phyloP scores from a whole-genome alignment of 2,113 vertebrate species.

The Phalacrocorax brasilianus region DNA sequence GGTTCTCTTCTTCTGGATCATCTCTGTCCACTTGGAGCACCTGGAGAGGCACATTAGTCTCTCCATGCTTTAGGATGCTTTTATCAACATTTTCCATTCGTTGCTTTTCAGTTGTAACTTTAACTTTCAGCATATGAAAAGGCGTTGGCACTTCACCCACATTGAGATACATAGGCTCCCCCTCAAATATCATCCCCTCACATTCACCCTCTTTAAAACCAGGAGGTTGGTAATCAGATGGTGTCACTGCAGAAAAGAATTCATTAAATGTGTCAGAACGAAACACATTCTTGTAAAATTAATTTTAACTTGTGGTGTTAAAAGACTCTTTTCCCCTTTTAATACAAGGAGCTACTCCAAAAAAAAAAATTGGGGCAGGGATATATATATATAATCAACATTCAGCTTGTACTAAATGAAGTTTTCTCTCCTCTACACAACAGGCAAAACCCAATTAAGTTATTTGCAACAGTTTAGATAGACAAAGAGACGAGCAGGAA shows the following conservation, averaged over 20 bases:
- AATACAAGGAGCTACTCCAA: background rate
- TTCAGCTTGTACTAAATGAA: background rate
- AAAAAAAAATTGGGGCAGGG: background rate
- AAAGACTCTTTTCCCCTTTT: background rate
- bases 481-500: background rate
- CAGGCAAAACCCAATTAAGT: background rate
- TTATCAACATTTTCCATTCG: conserved; percentile 84
- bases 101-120: conserved; percentile 87
- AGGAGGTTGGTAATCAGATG: conserved; percentile 90
- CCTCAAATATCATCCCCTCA: conserved; percentile 80
- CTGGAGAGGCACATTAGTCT: conserved; percentile 58
- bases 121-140: conserved; percentile 87
- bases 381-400: background rate
- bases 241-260: conserved; percentile 81
- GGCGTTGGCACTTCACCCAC: conserved; percentile 90
- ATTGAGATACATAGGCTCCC: conserved; percentile 83
- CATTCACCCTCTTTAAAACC: conserved; percentile 87
- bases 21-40: conserved; percentile 27
- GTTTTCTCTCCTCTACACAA: background rate
- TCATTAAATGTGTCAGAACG: background rate
- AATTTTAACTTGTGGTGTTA: no score
- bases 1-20: conserved; percentile 41
- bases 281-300: accelerated
- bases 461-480: background rate
- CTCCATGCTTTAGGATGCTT: conserved; percentile 48